Conservation (phyloP, 2,113 vertebrate genomes). For the Nipponia nippon region DNA sequence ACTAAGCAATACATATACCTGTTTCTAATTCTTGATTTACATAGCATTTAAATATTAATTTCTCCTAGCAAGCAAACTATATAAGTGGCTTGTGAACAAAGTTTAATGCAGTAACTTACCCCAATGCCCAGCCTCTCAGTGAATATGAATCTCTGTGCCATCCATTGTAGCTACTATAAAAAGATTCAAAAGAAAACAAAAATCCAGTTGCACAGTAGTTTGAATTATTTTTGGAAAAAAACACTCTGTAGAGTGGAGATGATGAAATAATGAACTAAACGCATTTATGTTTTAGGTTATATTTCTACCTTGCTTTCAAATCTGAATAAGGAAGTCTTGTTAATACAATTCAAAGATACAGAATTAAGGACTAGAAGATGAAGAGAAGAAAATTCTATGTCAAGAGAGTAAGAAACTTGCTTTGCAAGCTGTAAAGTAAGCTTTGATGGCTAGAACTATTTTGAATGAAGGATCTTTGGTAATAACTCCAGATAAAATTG, state of each 20-base stretch:
- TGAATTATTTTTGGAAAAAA: not conserved
- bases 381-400: not conserved
- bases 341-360: not conserved
- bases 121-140: slow-evolving; percentile 86
- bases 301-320: not conserved
- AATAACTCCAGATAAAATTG: not conserved
- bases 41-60: not conserved
- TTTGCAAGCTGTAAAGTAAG: not conserved
- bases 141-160: slow-evolving; percentile 93
- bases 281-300: not conserved
- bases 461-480: not conserved
- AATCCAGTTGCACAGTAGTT: not conserved
- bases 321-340: not conserved
- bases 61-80: not conserved
- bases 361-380: not conserved
- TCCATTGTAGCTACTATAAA: slow-evolving; percentile 85
- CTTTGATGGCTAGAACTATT: not conserved
- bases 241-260: not conserved
- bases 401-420: not conserved
- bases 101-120: slow-evolving; percentile 73
- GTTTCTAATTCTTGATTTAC: not conserved
- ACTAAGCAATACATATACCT: not conserved
- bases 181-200: slow-evolving; percentile 19
- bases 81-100: not conserved
- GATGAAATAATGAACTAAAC: not conserved